These are phyloP conservation scores for Danio choprae DNA, from an alignment of 2,797 vertebrate genomes.

Conservation along the genomic window DNA sequence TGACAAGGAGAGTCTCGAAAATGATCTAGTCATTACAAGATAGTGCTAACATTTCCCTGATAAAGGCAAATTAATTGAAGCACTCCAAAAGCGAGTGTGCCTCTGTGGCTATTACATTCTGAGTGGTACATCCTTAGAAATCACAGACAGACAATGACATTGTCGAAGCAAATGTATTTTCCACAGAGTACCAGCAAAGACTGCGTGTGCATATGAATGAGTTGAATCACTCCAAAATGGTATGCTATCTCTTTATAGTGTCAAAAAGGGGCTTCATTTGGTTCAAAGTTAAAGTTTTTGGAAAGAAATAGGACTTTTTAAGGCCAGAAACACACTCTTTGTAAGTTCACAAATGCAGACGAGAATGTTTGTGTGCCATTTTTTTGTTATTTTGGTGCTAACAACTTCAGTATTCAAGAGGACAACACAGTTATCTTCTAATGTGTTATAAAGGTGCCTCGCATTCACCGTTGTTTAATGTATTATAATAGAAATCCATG, in stretches of 20 bases:
- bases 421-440: neutral
- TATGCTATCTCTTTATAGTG: neutral
- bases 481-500: neutral
- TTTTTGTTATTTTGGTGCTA: neutral
- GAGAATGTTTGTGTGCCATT: neutral
- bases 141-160: constrained; percentile 16
- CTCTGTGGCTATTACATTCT: constrained; percentile 35
- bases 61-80: constrained; percentile 52
- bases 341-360: neutral
- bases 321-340: constrained; percentile 10
- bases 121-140: constrained; percentile 35
- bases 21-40: constrained; percentile 58
- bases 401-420: neutral
- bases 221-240: neutral
- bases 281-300: constrained; percentile 55
- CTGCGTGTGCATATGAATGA: constrained; percentile 33
- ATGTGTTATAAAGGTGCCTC: neutral
- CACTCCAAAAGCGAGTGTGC: constrained; percentile 39
- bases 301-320: neutral
- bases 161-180: constrained; percentile 43
- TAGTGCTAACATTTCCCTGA: constrained; percentile 39
- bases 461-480: neutral
- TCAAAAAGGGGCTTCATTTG: constrained; percentile 58
- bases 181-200: constrained; percentile 31
- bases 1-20: constrained; percentile 45